These are phyloP conservation scores for Amphipyra berbera DNA, from an alignment of 2,888 invertebrate species.

Conservation along the genomic window DNA sequence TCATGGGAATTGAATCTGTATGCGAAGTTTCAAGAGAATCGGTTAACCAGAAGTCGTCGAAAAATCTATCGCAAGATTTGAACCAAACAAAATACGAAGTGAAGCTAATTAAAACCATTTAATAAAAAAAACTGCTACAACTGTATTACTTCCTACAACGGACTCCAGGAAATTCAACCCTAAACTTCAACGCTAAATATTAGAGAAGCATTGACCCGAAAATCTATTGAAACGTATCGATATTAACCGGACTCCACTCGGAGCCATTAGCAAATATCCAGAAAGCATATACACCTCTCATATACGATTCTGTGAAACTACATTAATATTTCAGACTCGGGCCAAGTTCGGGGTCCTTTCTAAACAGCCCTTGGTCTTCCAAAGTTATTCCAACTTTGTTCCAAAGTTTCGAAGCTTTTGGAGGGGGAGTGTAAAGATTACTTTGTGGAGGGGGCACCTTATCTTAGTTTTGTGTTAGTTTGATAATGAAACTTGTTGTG, in stretches of 20 bases:
- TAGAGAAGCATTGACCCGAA: conserved; percentile 21
- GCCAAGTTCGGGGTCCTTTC: conserved; percentile 86
- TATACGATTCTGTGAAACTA: conserved; percentile 88
- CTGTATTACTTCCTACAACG: neutral
- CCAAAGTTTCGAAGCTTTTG: conserved; percentile 76
- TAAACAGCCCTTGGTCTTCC: conserved; percentile 90
- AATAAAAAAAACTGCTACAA: neutral
- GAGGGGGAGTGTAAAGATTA: conserved; percentile 84
- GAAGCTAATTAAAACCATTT: too few relatives aligned
- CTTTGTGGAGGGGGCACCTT: conserved; percentile 79
- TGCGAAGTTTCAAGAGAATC: too few relatives aligned
- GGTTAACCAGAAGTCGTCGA: too few relatives aligned
- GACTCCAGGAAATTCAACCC: conserved; percentile 1
- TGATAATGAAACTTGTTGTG: conserved; percentile 70
- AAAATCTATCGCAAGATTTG: too few relatives aligned
- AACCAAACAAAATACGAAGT: too few relatives aligned
- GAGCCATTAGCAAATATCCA: conserved; percentile 76
- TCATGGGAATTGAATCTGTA: too few relatives aligned
- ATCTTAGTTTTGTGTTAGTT: conserved; percentile 83
- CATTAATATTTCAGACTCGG: conserved; percentile 88
- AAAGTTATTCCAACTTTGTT: conserved; percentile 89
- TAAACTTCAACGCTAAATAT: conserved; percentile 31
- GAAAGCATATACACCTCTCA: conserved; percentile 78
- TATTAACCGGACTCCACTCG: conserved; percentile 53
- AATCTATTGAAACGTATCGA: conserved; percentile 53